Conservation (phyloP, 2,797 vertebrate species). For the Galagoides demidoff region DNA sequence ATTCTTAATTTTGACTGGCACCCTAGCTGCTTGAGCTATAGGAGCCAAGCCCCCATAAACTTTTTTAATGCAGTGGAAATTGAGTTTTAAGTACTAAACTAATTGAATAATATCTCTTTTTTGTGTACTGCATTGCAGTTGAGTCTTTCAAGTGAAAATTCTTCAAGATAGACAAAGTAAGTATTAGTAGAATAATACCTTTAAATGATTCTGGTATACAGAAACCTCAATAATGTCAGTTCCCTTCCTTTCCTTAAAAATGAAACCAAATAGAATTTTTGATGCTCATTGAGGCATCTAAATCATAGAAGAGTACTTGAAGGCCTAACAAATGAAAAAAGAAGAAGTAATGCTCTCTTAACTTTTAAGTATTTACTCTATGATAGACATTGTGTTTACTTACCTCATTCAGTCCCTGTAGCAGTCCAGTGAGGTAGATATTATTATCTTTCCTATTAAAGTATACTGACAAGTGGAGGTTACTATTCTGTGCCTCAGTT, state of each 20-base stretch:
- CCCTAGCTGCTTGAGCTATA: too few species aligned
- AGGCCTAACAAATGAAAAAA: neutral
- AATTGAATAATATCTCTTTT: neutral
- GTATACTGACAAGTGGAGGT: neutral
- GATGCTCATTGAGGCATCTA: neutral
- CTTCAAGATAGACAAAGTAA: neutral
- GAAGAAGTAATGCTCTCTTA: conserved; percentile 2
- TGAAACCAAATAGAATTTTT: neutral
- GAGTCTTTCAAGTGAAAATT: conserved; percentile 17
- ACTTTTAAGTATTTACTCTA: neutral
- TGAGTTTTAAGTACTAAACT: conserved; percentile 8
- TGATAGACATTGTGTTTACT: neutral
- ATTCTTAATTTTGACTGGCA: too few species aligned
- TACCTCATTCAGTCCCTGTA: neutral
- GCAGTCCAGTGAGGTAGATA: neutral
- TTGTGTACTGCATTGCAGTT: neutral
- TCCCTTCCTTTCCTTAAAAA: neutral
- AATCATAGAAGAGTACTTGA: conserved; percentile 33
- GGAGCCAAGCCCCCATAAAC: too few species aligned
- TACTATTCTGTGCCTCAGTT: neutral
- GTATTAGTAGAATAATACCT: conserved; percentile 23
- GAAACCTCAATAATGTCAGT: neutral
- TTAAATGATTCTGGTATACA: conserved; percentile 11
- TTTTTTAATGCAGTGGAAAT: conserved; percentile 11
- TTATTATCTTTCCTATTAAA: neutral